Conservation (phyloP, 2,113 vertebrate genomes). For the Odocoileus hemionus region DNA sequence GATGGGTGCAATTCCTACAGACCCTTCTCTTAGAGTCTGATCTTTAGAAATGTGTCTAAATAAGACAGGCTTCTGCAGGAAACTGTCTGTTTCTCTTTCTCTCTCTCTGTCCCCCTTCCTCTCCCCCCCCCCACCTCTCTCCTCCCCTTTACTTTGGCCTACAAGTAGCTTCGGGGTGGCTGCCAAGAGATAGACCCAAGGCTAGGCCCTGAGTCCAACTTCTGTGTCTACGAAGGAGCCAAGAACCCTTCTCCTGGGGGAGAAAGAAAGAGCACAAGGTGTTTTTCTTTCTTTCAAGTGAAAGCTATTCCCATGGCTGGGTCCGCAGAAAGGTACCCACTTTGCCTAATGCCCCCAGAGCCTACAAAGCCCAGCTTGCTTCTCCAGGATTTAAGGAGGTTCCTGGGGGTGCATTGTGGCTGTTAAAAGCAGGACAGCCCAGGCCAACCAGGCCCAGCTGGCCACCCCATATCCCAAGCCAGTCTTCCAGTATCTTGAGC, state of each 20-base stretch:
- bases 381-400: neutral
- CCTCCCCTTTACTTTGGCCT: constrained; percentile 74
- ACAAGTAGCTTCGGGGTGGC: constrained; percentile 80
- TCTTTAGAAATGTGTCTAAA: constrained; percentile 77
- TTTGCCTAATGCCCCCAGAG: constrained; percentile 81
- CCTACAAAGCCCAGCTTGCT: neutral
- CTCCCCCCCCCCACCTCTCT: neutral
- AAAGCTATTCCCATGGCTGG: constrained; percentile 72
- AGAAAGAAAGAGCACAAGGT: neutral
- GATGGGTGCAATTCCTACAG: constrained; percentile 83
- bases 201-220: constrained; percentile 77
- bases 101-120: neutral
- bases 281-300: constrained; percentile 77
- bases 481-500: constrained; percentile 67
- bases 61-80: constrained; percentile 74
- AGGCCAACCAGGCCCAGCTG: neutral
- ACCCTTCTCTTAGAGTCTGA: constrained; percentile 83
- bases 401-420: rapidly evolving
- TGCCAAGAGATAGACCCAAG: constrained; percentile 76
- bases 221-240: constrained; percentile 78
- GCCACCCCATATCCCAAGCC: neutral
- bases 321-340: constrained; percentile 78
- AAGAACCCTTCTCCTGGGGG: constrained; percentile 80
- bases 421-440: neutral
- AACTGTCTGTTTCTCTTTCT: constrained; percentile 69